These are phyloP conservation scores for Microctenopoma stevenorrisi DNA, from an alignment of 2,797 vertebrate species.

Conservation along the genomic window DNA sequence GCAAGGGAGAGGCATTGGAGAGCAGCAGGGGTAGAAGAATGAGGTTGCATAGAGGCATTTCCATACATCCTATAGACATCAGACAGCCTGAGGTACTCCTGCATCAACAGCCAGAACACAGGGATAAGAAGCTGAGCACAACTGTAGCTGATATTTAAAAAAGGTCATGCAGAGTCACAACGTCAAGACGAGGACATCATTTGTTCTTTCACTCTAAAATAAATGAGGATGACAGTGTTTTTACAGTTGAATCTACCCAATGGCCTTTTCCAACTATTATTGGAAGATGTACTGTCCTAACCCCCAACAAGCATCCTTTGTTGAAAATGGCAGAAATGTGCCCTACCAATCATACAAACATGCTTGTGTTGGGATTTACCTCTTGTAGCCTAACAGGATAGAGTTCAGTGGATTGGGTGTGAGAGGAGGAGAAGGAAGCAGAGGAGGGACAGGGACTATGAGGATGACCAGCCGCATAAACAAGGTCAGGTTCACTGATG, in stretches of 20 bases:
- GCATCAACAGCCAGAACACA: constrained; percentile 59
- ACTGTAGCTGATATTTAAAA: not conserved
- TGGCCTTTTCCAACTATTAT: not conserved
- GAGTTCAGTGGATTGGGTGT: constrained; percentile 80
- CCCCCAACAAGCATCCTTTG: constrained; percentile 12
- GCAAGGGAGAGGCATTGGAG: constrained; percentile 82
- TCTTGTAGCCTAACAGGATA: constrained; percentile 88
- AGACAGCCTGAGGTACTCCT: constrained; percentile 88
- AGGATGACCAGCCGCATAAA: constrained; percentile 80
- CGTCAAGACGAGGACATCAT: constrained; percentile 5
- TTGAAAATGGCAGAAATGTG: constrained; percentile 1
- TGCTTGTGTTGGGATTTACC: constrained; percentile 81
- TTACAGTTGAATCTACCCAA: not conserved
- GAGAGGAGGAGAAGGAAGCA: constrained; percentile 79
- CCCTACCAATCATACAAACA: constrained; percentile 6
- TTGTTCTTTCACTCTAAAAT: not conserved
- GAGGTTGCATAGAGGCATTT: constrained; percentile 78
- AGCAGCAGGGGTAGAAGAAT: constrained; percentile 79
- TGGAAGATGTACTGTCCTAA: not conserved
- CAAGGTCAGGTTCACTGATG: constrained; percentile 88
- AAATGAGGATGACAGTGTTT: not conserved
- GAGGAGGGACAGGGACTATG: constrained; percentile 80
- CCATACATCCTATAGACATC: constrained; percentile 89
- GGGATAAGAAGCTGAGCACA: constrained; percentile 26
- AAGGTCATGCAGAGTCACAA: constrained; percentile 33